phyloP scores from a whole-genome alignment of 2,113 vertebrate genomes.

The Vulpes lagopus region DNA sequence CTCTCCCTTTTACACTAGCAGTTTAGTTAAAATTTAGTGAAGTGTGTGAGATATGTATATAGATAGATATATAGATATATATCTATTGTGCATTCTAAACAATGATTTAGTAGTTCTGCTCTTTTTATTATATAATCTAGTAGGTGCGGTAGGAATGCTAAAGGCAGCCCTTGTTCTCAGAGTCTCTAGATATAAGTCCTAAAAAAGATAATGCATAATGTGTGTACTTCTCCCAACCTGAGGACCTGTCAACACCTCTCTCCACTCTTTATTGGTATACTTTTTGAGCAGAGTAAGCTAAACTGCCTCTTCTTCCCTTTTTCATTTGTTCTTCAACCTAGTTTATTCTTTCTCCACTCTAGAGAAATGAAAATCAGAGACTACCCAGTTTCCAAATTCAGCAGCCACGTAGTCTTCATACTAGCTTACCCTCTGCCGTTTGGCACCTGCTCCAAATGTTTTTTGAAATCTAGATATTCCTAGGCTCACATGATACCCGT shows the following conservation, averaged over 20 bases:
- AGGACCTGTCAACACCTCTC: neutral
- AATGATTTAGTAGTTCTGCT: neutral
- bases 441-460: neutral
- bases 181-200: neutral
- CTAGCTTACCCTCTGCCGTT: neutral
- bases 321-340: neutral
- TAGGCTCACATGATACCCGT: neutral
- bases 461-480: neutral
- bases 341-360: neutral
- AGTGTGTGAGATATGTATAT: neutral
- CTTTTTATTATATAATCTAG: neutral
- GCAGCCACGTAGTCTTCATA: neutral
- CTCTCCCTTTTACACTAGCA: neutral
- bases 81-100: neutral
- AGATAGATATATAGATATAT: neutral
- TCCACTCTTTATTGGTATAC: neutral
- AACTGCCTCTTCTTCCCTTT: neutral
- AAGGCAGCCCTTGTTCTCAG: neutral
- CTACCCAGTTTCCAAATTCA: neutral
- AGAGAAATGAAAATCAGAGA: neutral
- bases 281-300: constrained; percentile 1
- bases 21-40: constrained; percentile 30
- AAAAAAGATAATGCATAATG: neutral
- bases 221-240: neutral
- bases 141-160: neutral